phyloP scores from a whole-genome alignment of 2,113 vertebrate genomes.

The Seriola rivoliana region DNA sequence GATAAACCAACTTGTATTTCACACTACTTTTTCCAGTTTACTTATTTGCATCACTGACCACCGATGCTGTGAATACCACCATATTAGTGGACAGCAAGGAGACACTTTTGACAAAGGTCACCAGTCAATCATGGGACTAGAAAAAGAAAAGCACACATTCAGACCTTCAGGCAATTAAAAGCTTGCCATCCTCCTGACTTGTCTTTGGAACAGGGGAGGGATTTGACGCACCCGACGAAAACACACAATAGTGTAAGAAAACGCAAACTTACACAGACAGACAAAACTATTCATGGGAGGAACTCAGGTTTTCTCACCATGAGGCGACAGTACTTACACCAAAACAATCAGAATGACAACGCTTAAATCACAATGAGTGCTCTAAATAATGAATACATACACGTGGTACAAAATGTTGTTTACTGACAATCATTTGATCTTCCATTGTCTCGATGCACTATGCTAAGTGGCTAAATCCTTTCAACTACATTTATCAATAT shows the following conservation, averaged over 20 bases:
- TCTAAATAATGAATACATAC: neutral
- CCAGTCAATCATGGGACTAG: conserved; percentile 35
- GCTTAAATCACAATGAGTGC: neutral
- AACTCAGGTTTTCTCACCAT: neutral
- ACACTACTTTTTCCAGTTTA: neutral
- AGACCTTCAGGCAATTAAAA: conserved; percentile 17
- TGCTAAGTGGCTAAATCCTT: neutral
- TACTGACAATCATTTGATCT: neutral
- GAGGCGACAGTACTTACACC: neutral
- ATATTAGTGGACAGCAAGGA: neutral
- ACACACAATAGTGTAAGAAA: neutral
- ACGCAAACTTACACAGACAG: neutral
- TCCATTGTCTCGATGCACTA: neutral
- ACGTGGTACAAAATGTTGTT: neutral
- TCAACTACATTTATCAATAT: conserved; percentile 4
- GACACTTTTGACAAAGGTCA: conserved; percentile 19
- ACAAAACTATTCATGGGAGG: neutral
- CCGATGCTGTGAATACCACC: neutral
- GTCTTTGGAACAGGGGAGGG: neutral
- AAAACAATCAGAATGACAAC: neutral
- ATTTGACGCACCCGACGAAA: neutral
- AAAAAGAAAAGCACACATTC: conserved; percentile 24
- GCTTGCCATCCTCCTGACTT: conserved; percentile 39
- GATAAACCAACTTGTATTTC: conserved; percentile 17
- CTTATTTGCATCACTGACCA: neutral